Base-by-base conservation (phyloP, 2,888 invertebrate species). In the Nipponacmea schrenckii region DNA sequence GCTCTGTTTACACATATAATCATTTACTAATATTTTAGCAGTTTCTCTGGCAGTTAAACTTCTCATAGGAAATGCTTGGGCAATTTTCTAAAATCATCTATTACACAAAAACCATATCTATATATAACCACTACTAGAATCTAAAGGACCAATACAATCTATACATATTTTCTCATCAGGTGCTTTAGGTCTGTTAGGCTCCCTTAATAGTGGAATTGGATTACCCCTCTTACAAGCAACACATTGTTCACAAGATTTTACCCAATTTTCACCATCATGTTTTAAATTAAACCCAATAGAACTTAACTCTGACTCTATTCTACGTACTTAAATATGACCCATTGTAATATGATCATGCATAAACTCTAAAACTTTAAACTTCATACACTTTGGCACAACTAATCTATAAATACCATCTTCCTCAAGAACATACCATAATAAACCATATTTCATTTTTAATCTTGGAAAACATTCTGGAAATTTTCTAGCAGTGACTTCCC, bases 121-220 rank as follows among this genome's bases (percentile, higher is more conserved):
- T n/a, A n/a, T n/a, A n/a, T n/a, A n/a, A n/a, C n/a, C n/a, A n/a
- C n/a, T n/a, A n/a, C n/a, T n/a, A n/a, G n/a, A n/a, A n/a, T n/a
- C n/a, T n/a, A n/a, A n/a, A n/a, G n/a, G n/a, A n/a, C n/a, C n/a
- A n/a, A 63, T 63, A 63, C 63, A 63, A 27, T 63, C 63, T 14
- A 63, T 63, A 27, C 26, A 63, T 20, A 63, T n/a, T 20, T 63
- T 63, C 20, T 63, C 63, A 63, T 63, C 63, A 0, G 63, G 63
- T 15, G 26, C 27, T 15, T 20, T 63, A 0, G 63, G 63, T 27
- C 63, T 7, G 12, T 27, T n/a, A 5, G 63, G 63, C 27, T 63
- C 26, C 27, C 20, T 14, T 63, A 63, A 20, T 15, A 15, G 27
- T 20, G 63, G 27, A 63, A 48, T n/a, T n/a, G 15, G 48, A 48